phyloP scores from a whole-genome alignment of 2,888 invertebrate genomes.

The Panopea generosa region DNA sequence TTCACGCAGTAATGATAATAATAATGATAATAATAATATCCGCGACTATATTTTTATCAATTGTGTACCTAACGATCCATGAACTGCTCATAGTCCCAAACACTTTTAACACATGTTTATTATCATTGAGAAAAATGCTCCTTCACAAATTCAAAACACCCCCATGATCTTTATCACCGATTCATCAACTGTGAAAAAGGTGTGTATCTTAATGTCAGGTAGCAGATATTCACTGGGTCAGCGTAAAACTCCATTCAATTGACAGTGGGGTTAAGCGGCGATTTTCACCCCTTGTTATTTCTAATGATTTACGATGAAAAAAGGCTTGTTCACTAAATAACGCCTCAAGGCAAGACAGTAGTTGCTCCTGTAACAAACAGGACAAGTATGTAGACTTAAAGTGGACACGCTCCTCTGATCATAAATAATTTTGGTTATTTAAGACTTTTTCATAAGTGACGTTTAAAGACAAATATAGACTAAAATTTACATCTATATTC shows the following conservation, averaged over 20 bases:
- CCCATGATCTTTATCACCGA: constrained; percentile 31
- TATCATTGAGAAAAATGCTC: constrained; percentile 26
- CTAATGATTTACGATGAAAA: constrained; percentile 41
- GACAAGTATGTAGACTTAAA: not conserved
- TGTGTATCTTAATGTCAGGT: constrained; percentile 33
- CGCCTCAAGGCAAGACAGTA: constrained; percentile 7
- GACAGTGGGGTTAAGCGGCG: constrained; percentile 24
- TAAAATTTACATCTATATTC: no score
- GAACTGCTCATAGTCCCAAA: constrained; percentile 27
- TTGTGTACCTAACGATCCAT: constrained; percentile 27
- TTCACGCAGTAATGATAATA: no score
- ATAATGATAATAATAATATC: constrained; percentile 4
- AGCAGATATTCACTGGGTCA: constrained; percentile 24
- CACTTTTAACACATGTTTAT: constrained; percentile 29
- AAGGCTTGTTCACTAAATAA: constrained; percentile 7
- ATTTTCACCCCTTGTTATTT: constrained; percentile 38
- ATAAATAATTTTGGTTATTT: not conserved
- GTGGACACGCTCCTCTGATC: not conserved
- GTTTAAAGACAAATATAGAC: no score
- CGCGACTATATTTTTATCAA: constrained; percentile 25
- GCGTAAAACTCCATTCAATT: constrained; percentile 24
- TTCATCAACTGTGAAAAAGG: constrained; percentile 44
- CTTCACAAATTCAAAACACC: constrained; percentile 13
- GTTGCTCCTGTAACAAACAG: no score
- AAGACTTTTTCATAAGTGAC: not conserved